Evolutionary conservation across 2,888 invertebrate genomes (phyloP), one percentile per base, ranked within the genome.

Genomic region (Patella caerulea): DNA sequence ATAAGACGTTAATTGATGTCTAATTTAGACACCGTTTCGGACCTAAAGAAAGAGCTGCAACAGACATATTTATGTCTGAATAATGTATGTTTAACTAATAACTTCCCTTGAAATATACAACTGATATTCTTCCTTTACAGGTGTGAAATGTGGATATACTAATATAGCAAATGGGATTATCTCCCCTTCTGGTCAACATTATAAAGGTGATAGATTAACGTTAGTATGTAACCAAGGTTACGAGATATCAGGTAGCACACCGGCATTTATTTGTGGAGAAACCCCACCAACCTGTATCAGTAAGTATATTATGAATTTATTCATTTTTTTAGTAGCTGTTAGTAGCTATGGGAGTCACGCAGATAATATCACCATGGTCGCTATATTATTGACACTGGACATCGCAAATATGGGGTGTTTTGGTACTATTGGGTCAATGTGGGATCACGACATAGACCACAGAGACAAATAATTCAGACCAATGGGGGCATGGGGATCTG

Each of bases 221-320:
- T 78, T 87, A 12, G 74, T 71, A 14, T 89, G 89, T 81, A 77
- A 82, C 15, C n/a, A 79, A 14, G 89, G 88, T 9, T 87, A 83
- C 77, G 52, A 76, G 15, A 29, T 85, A 15, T 45, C 24, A 17
- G 83, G 83, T 5, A 71, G 59, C 11, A 77, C 80, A 15, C 74
- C 76, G 15, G 71, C 70, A 11, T 87, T 83, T 75, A 69, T 71
- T 73, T 88, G 88, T 82, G 87, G 86, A 3, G 75, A 82, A 1
- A 77, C 76, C 9, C 71, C 81, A 14, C 86, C 85, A 24, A 77
- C 78, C 14, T 87, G 87, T 75, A 77, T 83, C 78, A 82, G 87
- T 87, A 84, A 83, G 84, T 79, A n/a, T n/a, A n/a, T n/a, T n/a
- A n/a, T n/a, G 12, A 15, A 34, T 15, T 73, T 54, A 71, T 52